Percentiles rank a stretch among this genome's conserved stretches.
Conservation (phyloP, 2,888 invertebrate species). For the Hesperia comma region DNA sequence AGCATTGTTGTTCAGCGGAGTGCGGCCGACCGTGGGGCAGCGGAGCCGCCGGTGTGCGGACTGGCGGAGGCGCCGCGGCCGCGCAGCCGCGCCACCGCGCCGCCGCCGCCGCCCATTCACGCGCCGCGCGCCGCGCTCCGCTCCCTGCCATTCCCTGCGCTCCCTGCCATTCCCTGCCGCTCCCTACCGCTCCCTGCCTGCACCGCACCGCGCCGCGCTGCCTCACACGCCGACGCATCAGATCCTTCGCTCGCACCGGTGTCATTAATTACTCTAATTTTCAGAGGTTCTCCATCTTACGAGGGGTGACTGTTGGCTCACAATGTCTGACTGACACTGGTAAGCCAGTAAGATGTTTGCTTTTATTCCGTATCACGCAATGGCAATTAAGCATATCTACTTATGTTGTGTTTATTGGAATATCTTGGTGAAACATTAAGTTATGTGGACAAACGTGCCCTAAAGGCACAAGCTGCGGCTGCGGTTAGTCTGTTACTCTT, state of each 20-base stretch:
- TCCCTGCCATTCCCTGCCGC: slow-evolving; percentile 64
- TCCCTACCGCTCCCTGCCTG: slow-evolving; percentile 50
- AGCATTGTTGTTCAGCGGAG: slow-evolving; percentile 83
- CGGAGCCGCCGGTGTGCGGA: slow-evolving; percentile 84
- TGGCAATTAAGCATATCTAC: too few species aligned
- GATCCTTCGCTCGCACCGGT: slow-evolving; percentile 36
- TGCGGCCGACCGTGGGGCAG: slow-evolving; percentile 84
- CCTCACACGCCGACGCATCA: slow-evolving; percentile 35
- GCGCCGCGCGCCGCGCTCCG: slow-evolving; percentile 55
- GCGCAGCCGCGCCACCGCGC: slow-evolving; percentile 56
- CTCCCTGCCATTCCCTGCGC: slow-evolving; percentile 44
- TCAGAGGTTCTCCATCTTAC: slow-evolving; percentile 38
- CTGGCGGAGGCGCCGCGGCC: slow-evolving; percentile 69
- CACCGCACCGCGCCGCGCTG: slow-evolving; percentile 13
- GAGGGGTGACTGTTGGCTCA: background rate
- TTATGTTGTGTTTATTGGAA: too few species aligned
- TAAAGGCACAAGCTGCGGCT: too few species aligned
- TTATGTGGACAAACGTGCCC: too few species aligned
- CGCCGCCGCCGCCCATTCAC: slow-evolving; percentile 63
- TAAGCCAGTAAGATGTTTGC: background rate
- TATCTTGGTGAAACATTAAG: too few species aligned
- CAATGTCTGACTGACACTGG: background rate
- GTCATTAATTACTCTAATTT: slow-evolving; percentile 50
- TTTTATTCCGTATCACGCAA: background rate
- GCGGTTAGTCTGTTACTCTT: too few species aligned